Evolutionary conservation across 2,797 vertebrate species (phyloP).

Genomic region (Microchirus variegatus): DNA sequence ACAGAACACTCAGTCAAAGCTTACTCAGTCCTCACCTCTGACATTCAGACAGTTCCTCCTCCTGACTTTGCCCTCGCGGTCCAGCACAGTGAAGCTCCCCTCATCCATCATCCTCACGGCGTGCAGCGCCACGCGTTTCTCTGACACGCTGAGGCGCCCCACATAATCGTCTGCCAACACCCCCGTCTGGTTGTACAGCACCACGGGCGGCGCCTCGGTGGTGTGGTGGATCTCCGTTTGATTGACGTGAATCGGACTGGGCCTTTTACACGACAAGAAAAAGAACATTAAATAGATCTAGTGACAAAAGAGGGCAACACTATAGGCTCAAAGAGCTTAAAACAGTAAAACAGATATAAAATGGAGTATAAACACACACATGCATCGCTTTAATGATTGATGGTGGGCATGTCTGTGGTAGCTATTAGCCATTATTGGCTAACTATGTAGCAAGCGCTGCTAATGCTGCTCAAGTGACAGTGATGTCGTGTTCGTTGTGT

Average conservation of each 20-base stretch:
- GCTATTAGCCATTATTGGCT: no score
- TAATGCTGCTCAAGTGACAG: no score
- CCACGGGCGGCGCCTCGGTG: slow-evolving; percentile 50
- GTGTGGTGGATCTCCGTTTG: slow-evolving; percentile 35
- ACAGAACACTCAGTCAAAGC: no score
- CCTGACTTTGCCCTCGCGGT: slow-evolving; percentile 67
- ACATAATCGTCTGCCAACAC: slow-evolving; percentile 62
- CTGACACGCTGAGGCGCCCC: slow-evolving; percentile 65
- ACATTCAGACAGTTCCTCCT: slow-evolving; percentile 80
- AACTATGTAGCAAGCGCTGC: no score
- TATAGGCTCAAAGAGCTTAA: no score
- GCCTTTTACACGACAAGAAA: slow-evolving; percentile 21
- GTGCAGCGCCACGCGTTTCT: slow-evolving; percentile 69
- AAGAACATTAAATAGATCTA: neutral
- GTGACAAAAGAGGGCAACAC: no score
- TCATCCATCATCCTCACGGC: slow-evolving; percentile 74
- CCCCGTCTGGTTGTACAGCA: slow-evolving; percentile 68
- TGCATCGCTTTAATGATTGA: no score
- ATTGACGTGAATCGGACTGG: slow-evolving; percentile 54
- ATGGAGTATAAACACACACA: no score
- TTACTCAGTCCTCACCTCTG: slow-evolving; percentile 67
- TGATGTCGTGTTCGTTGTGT: no score
- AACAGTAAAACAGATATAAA: no score
- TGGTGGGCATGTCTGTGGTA: no score
- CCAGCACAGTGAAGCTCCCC: slow-evolving; percentile 78